Base-by-base conservation (phyloP, 2,797 vertebrate genomes). In the Pseudochromis fuscus region DNA sequence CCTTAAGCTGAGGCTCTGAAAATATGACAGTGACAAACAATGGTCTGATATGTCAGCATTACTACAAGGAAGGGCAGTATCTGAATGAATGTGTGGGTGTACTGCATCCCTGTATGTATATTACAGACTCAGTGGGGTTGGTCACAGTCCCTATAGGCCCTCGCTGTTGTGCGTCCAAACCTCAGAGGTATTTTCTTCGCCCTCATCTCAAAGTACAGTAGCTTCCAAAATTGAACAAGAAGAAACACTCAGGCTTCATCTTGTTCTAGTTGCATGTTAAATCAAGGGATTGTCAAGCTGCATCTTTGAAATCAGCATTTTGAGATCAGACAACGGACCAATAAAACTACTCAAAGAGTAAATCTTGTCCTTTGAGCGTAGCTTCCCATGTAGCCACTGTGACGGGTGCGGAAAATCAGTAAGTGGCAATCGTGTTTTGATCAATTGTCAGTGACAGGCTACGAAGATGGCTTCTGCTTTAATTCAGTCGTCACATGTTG, bases 11-110 rank as follows among this genome's bases (percentile, higher is more conserved):
- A 82, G 74, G 64, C 84, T 87, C 23, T 56, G 79, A 78, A 87
- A 90, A 90, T 85, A 77, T 87, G 88, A 88, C 87, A 85, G 69
- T 89, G 87, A 92, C 88, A 91, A 91, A 93, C 87, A 90, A 87
- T 83, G 79, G 83, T 70, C 65, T 83, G 81, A 75, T 83, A 84
- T 87, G 86, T 87, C 82, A 79, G 70, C 31, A 42, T 67, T 79
- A 66, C 64, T 51, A 79, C 57, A 25, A 65, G 51, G 61, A 80
- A 70, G 61, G 69, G 57, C 44, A 48, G 69, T 46, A 74, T 86
- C 31, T 77, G 67, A 84, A 52, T 24, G 24, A 67, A 67, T 69
- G 72, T 67, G 80, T 62, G 73, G 73, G 76, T 67, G 68, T 65
- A 62, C 52, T 28, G 45, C 44, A 42, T 85, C 25, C 75, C 82